Conservation (phyloP, 2,888 invertebrate genomes). For the Philhelius pedissequus region DNA sequence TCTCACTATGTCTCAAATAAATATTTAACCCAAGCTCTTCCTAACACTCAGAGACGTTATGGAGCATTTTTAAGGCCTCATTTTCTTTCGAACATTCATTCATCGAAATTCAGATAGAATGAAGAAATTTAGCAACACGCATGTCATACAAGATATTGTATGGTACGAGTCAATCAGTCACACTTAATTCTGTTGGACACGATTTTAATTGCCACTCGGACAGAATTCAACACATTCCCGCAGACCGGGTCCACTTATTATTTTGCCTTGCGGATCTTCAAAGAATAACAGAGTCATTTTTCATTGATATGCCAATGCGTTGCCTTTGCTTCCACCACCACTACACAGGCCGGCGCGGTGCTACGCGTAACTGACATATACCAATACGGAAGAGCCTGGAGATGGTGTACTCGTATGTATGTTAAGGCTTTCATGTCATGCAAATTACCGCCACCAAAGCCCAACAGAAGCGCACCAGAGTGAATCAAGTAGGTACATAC, state of each 20-base stretch:
- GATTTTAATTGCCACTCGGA: slow-evolving; percentile 52
- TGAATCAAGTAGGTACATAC: not conserved
- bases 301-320: not conserved
- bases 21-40: no score
- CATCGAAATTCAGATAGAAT: no score
- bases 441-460: slow-evolving; percentile 53
- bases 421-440: slow-evolving; percentile 47
- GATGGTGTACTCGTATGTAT: not conserved
- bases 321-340: not conserved
- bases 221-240: slow-evolving; percentile 31
- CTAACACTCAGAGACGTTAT: no score
- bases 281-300: slow-evolving; percentile 16
- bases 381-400: slow-evolving; percentile 3
- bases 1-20: no score
- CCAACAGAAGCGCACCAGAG: slow-evolving; percentile 47
- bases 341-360: no score
- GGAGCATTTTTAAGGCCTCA: no score
- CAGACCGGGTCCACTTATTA: not conserved
- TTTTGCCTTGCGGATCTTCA: slow-evolving; percentile 12
- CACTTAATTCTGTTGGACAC: slow-evolving; percentile 37
- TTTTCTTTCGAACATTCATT: no score
- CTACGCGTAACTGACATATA: not conserved
- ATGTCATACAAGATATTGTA: not conserved
- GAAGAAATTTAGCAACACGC: not conserved
- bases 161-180: slow-evolving; percentile 28